Base-by-base conservation (phyloP, 2,888 invertebrate species). In the Sicus ferrugineus region DNA sequence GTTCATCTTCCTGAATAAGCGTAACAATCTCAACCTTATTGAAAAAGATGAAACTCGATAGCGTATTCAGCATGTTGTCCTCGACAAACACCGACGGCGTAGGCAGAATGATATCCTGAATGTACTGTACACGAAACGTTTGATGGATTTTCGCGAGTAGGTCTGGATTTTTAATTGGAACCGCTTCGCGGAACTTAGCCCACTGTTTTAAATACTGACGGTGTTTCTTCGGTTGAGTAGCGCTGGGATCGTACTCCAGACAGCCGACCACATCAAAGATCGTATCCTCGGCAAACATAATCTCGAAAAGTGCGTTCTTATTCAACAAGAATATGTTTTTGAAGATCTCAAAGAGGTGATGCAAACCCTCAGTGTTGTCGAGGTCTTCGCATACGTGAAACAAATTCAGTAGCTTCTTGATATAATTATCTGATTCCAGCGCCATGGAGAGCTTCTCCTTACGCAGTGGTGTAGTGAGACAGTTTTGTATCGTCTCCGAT, bases 11-110 rank as follows among this genome's bases (percentile, higher is more conserved):
- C 89, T 98, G 92, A 85, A 99, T 94, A 82, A 97, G 90, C 77
- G 95, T 96, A 77, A 99, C 98, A 87, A 99, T 99, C 89, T 99
- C 98, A 84, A 98, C 96, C 88, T 99, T 98, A 88, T 98, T 98
- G 88, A 99, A 99, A 89, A 97, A 99, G 87, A 99, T 96, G 89
- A 98, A 98, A 89, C 97, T 98, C 84, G 95, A 96, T 81, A 99
- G 88, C 72, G 97, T 96, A 80, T 97, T 97, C 75, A 99, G 89
- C 91, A 98, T 92, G 86, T 98, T 99, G 86, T 99, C 99, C 85
- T 99, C 99, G 86, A 98, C 99, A 86, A 98, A 99, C 79, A 99
- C 95, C 77, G 97, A 97, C 14, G 99, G 98, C 62, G 98, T 96
- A 28, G 99, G 99, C 83, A 99, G 88, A 79, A 99, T 98, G 79